These are phyloP conservation scores for Patella pellucida DNA, from an alignment of 2,888 invertebrate species.

Conservation along the genomic window DNA sequence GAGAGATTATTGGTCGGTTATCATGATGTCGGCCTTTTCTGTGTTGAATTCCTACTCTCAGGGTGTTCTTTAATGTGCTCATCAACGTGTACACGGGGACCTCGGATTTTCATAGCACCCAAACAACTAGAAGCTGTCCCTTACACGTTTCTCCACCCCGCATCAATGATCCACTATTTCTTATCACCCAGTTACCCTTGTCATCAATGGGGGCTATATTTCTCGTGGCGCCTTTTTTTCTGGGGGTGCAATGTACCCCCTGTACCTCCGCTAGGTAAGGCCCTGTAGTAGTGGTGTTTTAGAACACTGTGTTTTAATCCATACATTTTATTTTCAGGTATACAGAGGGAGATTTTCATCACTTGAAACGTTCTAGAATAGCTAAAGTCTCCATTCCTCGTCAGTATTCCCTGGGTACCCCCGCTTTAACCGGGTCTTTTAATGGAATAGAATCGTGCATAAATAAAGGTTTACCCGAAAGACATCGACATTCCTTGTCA, in stretches of 20 bases:
- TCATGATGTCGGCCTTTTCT: too few species aligned
- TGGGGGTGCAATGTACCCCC: too few species aligned
- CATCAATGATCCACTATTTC: not conserved
- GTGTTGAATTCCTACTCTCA: too few species aligned
- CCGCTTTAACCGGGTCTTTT: not conserved
- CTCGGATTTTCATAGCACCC: not conserved
- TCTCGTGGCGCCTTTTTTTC: too few species aligned
- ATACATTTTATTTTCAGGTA: conserved; percentile 45
- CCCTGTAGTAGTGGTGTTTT: too few species aligned
- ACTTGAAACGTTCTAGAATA: conserved; percentile 57
- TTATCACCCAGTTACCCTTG: too few species aligned
- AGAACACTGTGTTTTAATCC: too few species aligned
- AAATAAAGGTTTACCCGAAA: conserved; percentile 10
- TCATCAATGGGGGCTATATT: too few species aligned
- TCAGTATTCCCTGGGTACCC: conserved; percentile 55
- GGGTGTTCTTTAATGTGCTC: too few species aligned
- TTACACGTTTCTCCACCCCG: not conserved
- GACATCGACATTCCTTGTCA: conserved; percentile 5
- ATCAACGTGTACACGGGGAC: too few species aligned
- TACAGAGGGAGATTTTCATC: conserved; percentile 65
- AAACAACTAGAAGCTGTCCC: conserved; percentile 14
- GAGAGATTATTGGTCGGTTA: too few species aligned
- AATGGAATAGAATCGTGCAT: conserved; percentile 16
- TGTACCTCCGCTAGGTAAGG: too few species aligned
- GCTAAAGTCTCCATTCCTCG: conserved; percentile 46